Evolutionary conservation across 1,140 invertebrate genomes (phyloP).

Genomic region (Drosophila nigromelanica): DNA sequence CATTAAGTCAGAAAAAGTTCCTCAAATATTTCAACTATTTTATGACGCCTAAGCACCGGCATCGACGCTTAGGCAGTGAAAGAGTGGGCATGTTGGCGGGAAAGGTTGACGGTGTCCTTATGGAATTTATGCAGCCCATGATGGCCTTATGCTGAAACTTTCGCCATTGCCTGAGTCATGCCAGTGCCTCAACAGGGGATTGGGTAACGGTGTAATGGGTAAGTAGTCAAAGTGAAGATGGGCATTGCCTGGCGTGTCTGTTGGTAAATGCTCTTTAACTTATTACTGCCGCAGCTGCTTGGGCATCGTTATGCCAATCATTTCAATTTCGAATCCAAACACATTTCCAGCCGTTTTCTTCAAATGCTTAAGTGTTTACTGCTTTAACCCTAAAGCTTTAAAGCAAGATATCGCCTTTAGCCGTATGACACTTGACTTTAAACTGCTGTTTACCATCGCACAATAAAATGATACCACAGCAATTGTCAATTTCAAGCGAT

Average conservation of each 20-base stretch:
- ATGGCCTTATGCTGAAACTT: slow-evolving; percentile 48
- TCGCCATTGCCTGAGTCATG: slow-evolving; percentile 41
- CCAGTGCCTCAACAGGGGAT: slow-evolving; percentile 2
- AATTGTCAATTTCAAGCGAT: slow-evolving; percentile 4
- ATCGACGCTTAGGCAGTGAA: slow-evolving; percentile 22
- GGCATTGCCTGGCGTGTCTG: slow-evolving; percentile 26
- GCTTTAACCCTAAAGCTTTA: slow-evolving; percentile 2
- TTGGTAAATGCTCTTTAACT: slow-evolving; percentile 50
- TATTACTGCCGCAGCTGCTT: slow-evolving; percentile 48
- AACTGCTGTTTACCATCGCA: background rate
- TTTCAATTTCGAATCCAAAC: slow-evolving; percentile 36
- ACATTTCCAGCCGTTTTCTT: background rate
- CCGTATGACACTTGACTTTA: slow-evolving; percentile 23
- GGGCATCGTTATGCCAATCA: slow-evolving; percentile 56
- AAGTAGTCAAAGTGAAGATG: slow-evolving; percentile 22
- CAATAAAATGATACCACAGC: slow-evolving; percentile 1
- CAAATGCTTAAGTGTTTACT: slow-evolving; percentile 10
- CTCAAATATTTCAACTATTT: slow-evolving; percentile 64
- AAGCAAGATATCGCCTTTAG: slow-evolving; percentile 15
- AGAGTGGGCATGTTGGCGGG: background rate
- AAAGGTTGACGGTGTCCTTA: slow-evolving; percentile 43
- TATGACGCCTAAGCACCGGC: slow-evolving; percentile 55
- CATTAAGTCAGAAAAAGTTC: slow-evolving; percentile 61
- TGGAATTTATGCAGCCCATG: slow-evolving; percentile 58
- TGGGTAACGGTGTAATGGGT: slow-evolving; percentile 14